Base-by-base conservation (phyloP, 2,888 invertebrate species). In the Orchesella flavescens region DNA sequence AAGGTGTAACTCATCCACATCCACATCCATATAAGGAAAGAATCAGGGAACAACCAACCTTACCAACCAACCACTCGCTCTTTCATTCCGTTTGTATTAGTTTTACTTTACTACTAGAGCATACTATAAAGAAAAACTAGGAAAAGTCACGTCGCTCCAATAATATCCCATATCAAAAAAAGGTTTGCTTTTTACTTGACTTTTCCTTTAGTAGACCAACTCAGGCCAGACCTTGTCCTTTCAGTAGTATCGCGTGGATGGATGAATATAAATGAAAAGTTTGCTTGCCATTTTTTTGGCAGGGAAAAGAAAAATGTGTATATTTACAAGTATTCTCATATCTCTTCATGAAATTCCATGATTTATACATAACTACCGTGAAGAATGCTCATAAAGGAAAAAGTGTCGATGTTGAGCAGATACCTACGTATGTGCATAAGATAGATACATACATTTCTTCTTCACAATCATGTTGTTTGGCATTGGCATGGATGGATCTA, bases 151-250 rank as follows among this genome's bases (percentile, higher is more conserved):
- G 69, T 77, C 69, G 19, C 57, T 46, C 23, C 77, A 77, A 77
- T 77, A 77, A 77, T 77, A 77, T 77, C 77, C 69, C n/a, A 3
- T 77, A 76, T 76, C 76, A 76, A 66, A 34, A 49, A 61, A 75
- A 57, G 66, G 43, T 77, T 77, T 77, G 65, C 19, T 63, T 46
- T 75, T 46, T 75, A 49, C 49, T 49, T 49, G 49, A 49, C 49
- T 49, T 49, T 49, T 49, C 12, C 49, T 12, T n/a, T n/a, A n/a
- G n/a, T n/a, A n/a, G n/a, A n/a, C n/a, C n/a, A n/a, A n/a, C n/a
- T n/a, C n/a, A n/a, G n/a, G n/a, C n/a, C n/a, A n/a, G 7, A 7
- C 34, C 34, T 34, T 34, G 34, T 34, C 34, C 34, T 34, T 34
- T 34, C 34, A 34, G 3, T 34, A 34, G 3, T 34, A 34, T 34